Evolutionary conservation across 2,797 vertebrate genomes (phyloP).

Genomic region (Margarornis squamiger): DNA sequence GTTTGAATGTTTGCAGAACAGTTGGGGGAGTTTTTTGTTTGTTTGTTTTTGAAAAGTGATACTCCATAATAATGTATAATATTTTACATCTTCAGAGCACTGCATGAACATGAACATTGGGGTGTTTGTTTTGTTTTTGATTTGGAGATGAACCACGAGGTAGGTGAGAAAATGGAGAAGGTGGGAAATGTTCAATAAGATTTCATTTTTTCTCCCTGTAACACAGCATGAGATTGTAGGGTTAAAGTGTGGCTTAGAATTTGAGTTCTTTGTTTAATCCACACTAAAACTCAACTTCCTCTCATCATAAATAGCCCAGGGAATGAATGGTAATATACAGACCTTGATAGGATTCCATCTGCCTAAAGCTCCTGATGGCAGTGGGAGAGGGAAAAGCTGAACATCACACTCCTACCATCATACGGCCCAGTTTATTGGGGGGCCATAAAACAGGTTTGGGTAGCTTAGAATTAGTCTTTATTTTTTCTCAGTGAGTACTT

Average conservation of each 20-base stretch:
- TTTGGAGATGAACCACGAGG: neutral
- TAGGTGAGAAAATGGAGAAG: slow-evolving; percentile 1
- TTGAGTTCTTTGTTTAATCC: neutral
- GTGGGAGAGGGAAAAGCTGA: neutral
- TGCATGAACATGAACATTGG: slow-evolving; percentile 24
- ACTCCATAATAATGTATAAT: neutral
- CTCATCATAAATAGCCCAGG: neutral
- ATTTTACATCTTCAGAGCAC: slow-evolving; percentile 40
- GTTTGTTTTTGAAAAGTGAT: slow-evolving; percentile 24
- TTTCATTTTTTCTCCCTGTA: neutral
- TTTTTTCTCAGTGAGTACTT: neutral
- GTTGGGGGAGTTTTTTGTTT: neutral
- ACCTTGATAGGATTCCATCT: neutral
- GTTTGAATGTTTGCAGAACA: slow-evolving; percentile 33
- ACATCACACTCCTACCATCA: neutral
- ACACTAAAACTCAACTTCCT: neutral
- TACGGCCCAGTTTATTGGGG: neutral
- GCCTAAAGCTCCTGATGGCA: neutral
- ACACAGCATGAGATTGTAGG: neutral
- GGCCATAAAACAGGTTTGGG: neutral
- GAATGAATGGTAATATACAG: neutral
- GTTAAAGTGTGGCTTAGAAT: neutral
- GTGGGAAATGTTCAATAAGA: neutral
- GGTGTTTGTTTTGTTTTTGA: slow-evolving; percentile 12
- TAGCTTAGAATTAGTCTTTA: neutral